phyloP scores from a whole-genome alignment of 2,797 vertebrate genomes.

The Anabas testudineus region DNA sequence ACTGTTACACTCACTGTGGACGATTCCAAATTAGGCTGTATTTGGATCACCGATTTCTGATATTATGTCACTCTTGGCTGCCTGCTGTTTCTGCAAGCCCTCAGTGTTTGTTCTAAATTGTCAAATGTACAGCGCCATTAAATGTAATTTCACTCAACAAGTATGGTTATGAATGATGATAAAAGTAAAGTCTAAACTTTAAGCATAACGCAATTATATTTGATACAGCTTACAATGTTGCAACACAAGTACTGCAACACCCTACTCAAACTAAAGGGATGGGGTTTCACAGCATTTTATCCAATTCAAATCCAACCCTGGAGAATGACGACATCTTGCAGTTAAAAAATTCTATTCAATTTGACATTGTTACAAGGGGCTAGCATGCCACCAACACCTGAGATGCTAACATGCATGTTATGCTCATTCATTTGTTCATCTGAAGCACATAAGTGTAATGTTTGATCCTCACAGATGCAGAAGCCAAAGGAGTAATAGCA shows the following conservation, averaged over 20 bases:
- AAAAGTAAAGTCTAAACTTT: neutral
- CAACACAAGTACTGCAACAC: too few relatives aligned
- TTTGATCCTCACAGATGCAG: too few relatives aligned
- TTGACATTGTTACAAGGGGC: too few relatives aligned
- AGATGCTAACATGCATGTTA: too few relatives aligned
- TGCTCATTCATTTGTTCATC: too few relatives aligned
- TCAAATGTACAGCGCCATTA: neutral
- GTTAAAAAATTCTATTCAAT: too few relatives aligned
- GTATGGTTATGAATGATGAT: neutral
- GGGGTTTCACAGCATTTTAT: neutral
- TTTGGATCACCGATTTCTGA: slow-evolving; percentile 2
- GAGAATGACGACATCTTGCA: too few relatives aligned
- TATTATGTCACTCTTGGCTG: slow-evolving; percentile 20
- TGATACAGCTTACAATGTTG: neutral
- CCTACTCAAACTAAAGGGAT: too few relatives aligned
- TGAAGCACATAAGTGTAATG: too few relatives aligned
- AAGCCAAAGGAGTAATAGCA: too few relatives aligned
- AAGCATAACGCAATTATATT: slow-evolving; percentile 1
- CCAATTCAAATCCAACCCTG: neutral
- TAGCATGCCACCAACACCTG: too few relatives aligned
- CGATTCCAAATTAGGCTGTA: slow-evolving; percentile 50
- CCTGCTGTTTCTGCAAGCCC: neutral
- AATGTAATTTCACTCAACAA: neutral
- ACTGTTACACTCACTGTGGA: slow-evolving; percentile 16
- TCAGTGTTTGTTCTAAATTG: neutral